Base-by-base conservation (phyloP, 2,797 vertebrate genomes). In the Morus bassanus region DNA sequence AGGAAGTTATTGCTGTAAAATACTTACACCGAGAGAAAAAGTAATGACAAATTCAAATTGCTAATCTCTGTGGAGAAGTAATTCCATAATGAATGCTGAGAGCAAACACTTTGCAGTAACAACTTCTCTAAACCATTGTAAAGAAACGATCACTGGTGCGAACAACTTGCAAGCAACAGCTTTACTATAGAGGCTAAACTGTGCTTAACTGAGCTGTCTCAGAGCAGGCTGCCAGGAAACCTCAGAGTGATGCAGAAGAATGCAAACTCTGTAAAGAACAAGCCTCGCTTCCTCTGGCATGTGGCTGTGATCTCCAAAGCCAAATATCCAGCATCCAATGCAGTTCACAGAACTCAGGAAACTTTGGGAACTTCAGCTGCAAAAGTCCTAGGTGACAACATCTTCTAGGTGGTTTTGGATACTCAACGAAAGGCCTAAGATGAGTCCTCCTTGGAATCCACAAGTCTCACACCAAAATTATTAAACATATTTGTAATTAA, bases 1-100 rank as follows among this genome's bases (percentile, higher is more conserved):
- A 89, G 11, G 75, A 92, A 92, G 88, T 65, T 72, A 89, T 8
- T 91, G 91, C 63, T 89, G 37, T 88, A 84, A 95, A 94, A 95
- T 79, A 95, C 86, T 94, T 95, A 92, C 76, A 84, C 13, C 37
- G 46, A 80, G 46, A 88, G 39, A 67, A 93, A 92, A 93, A 80
- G 91, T 56, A 93, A 92, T 13, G 41, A 81, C 78, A 94, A 86
- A 95, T 88, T 89, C 81, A 77, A 93, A 91, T 75, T 45, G 84
- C 78, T 92, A 39, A 94, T 91, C 75, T 94, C 92, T 72, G 54
- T 51, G 54, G 88, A 87, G 56, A 95, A 65, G 51, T 41, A 94
- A 92, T 91, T 91, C 85, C 53, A 51, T 59, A 88, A 85, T 19
- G 76, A 95, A 80, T 28, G 76, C 78, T 37, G 89, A 73, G 61